Evolutionary conservation across 2,797 vertebrate species (phyloP).

Genomic region (Okamejei kenojei): DNA sequence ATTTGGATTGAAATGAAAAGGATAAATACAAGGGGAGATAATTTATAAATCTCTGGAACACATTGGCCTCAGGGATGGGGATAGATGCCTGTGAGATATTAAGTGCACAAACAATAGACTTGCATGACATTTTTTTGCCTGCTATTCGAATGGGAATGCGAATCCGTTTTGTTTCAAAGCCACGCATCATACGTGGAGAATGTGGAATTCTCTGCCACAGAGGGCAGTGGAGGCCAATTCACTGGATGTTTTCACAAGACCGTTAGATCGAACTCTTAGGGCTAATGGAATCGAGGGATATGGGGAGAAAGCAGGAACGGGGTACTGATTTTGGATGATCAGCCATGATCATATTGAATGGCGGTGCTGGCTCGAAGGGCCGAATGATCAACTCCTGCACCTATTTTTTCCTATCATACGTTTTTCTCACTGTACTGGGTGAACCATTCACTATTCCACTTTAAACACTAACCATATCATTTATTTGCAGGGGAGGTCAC

Average conservation of each 20-base stretch:
- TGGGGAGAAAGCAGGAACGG: no score
- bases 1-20: background rate
- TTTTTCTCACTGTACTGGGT: background rate
- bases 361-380: no score
- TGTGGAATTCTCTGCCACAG: no score
- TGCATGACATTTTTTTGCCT: background rate
- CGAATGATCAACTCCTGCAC: no score
- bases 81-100: background rate
- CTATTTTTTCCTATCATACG: background rate
- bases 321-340: no score
- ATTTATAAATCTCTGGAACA: background rate
- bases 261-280: no score
- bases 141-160: background rate
- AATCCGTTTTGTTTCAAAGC: constrained; percentile 5
- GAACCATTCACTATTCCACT: background rate
- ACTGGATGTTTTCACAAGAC: no score
- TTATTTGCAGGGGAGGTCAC: background rate
- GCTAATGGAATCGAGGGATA: no score
- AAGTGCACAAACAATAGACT: background rate
- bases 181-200: background rate
- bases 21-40: background rate
- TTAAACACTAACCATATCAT: background rate
- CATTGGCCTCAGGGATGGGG: background rate
- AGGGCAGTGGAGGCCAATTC: no score
- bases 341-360: no score